phyloP scores from a whole-genome alignment of 2,113 vertebrate genomes.

The Cisticola juncidis region DNA sequence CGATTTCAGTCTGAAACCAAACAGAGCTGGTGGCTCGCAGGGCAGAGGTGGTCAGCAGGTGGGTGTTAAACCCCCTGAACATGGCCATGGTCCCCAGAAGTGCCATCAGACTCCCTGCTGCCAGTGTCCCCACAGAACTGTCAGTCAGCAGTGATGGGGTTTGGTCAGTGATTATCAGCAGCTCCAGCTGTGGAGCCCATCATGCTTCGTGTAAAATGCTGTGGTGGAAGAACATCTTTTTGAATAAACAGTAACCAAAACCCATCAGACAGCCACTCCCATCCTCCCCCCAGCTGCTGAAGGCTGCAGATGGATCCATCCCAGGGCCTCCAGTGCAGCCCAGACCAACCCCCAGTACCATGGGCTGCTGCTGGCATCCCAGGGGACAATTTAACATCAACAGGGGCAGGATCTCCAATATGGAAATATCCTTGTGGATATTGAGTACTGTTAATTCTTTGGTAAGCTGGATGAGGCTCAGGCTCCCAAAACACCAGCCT shows the following conservation, averaged over 20 bases:
- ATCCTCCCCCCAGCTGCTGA: accelerated
- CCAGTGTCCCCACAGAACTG: accelerated
- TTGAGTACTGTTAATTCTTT: not conserved
- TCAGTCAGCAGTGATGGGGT: accelerated
- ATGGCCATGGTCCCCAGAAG: not conserved
- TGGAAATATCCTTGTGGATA: not conserved
- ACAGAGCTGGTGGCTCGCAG: not conserved
- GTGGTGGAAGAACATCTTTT: not conserved
- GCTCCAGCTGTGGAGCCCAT: not conserved
- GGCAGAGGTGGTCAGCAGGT: not conserved
- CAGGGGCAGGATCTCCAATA: not conserved
- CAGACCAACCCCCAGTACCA: not conserved
- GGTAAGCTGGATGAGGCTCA: not conserved
- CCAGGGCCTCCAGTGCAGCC: not conserved
- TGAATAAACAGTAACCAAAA: not conserved
- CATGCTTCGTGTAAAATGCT: not conserved
- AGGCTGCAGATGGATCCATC: not conserved
- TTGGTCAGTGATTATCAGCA: not conserved
- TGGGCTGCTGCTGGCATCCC: not conserved
- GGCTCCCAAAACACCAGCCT: not conserved
- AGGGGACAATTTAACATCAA: not conserved
- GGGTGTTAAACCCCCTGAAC: not conserved
- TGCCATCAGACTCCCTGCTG: not conserved
- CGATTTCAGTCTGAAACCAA: not conserved
- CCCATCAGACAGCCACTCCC: not conserved